Evolutionary conservation across 1,140 invertebrate genomes (phyloP).

Genomic region (Holotrichia oblita): DNA sequence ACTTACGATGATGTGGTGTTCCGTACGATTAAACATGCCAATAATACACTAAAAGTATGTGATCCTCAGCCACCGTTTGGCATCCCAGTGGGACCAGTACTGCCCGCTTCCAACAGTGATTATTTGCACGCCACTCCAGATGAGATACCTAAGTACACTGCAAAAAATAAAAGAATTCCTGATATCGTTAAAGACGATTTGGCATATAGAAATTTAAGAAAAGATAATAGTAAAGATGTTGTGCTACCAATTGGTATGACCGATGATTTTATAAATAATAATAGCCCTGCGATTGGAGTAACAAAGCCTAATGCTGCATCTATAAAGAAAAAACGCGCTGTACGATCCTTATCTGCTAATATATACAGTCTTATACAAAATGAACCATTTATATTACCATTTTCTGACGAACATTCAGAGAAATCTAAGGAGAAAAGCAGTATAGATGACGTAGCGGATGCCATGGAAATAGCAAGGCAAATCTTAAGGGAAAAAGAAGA

Average conservation of each 20-base stretch:
- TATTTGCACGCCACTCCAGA: conserved; percentile 81
- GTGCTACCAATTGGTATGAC: conserved; percentile 59
- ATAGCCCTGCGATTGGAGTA: conserved; percentile 41
- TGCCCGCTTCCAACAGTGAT: conserved; percentile 78
- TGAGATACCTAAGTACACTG: conserved; percentile 67
- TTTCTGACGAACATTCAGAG: conserved; percentile 64
- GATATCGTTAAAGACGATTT: conserved; percentile 88
- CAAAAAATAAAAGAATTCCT: conserved; percentile 74
- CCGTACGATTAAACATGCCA: conserved; percentile 79
- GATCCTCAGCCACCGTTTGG: conserved; percentile 90
- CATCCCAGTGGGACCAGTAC: conserved; percentile 83
- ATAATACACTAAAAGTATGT: conserved; percentile 73
- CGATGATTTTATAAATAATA: conserved; percentile 58
- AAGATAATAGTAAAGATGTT: conserved; percentile 70
- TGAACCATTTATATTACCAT: conserved; percentile 62
- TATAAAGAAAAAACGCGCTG: conserved; percentile 76
- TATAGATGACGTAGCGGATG: conserved; percentile 59
- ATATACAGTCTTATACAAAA: conserved; percentile 76
- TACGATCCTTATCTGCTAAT: conserved; percentile 82
- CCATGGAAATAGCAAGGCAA: conserved; percentile 58
- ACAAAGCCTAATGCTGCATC: conserved; percentile 49
- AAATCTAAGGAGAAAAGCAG: conserved; percentile 48
- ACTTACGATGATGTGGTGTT: conserved; percentile 85
- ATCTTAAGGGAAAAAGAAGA: conserved; percentile 58
- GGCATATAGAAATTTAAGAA: conserved; percentile 83